phyloP scores from a whole-genome alignment of 1,140 invertebrate genomes.

The Leptopilina boulardi region DNA sequence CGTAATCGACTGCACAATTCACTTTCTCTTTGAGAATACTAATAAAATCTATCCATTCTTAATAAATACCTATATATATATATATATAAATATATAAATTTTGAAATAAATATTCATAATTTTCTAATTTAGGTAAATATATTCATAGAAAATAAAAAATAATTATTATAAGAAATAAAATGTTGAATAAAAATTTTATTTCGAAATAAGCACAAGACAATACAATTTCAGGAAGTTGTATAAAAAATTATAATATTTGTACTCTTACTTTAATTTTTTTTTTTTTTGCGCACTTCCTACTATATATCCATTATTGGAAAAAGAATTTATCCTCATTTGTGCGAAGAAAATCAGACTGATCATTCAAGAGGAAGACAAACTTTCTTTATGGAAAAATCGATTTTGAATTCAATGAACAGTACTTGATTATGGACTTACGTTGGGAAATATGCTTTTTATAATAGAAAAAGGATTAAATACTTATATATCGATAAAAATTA shows the following conservation, averaged over 20 bases:
- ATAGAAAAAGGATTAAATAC: background rate
- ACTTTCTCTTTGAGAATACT: background rate
- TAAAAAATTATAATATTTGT: constrained; percentile 15
- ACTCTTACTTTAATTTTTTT: constrained; percentile 18
- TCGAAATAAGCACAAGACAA: background rate
- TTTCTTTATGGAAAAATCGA: constrained; percentile 15
- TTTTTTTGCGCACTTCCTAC: background rate
- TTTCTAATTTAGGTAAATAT: too few relatives aligned
- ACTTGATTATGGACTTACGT: constrained; percentile 14
- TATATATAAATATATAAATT: too few relatives aligned
- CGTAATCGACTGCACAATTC: constrained; percentile 55
- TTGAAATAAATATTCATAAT: too few relatives aligned
- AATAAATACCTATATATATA: too few relatives aligned
- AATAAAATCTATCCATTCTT: background rate
- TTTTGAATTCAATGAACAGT: constrained; percentile 26
- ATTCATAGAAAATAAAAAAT: too few relatives aligned
- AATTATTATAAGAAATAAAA: too few relatives aligned
- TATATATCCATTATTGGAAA: background rate
- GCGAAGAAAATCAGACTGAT: constrained; percentile 22
- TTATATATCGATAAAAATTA: background rate
- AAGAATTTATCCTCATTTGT: constrained; percentile 28
- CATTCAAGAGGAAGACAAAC: constrained; percentile 19
- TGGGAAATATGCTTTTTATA: background rate
- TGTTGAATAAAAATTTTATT: background rate
- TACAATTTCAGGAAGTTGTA: background rate